Base-by-base conservation (phyloP, 2,113 vertebrate species). In the Otolemur garnettii region DNA sequence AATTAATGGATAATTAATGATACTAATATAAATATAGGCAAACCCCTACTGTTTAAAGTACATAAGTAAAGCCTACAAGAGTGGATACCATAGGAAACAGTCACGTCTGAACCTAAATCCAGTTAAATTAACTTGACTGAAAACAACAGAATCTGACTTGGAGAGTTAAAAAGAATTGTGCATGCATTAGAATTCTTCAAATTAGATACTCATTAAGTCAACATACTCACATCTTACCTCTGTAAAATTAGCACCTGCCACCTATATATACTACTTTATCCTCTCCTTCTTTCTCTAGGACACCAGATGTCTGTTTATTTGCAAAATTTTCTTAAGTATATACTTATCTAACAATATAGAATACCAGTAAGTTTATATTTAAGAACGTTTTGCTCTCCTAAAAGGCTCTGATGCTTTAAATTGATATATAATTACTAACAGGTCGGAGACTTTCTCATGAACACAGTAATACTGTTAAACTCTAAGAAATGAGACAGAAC, bases 91-190 rank as follows among this genome's bases (percentile, higher is more conserved):
- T 2, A 57, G 33, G 38, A 66, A 81, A 89, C 2, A 71, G 59
- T 4, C 2, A 91, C 30, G 85, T 50, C 30, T 88, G 35, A 42
- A 38, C 77, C 66, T 79, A 75, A 89, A 75, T 84, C 57, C 7
- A 22, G 66, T 93, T 92, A 90, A 95, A 94, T 87, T 17, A 75
- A 94, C 1, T 42, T 94, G 93, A 64, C 35, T 69, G 28, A 42
- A 14, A 93, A 33, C 24, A 79, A 94, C 3, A 90, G 24, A 50
- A 81, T 28, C 42, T 33, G 26, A 50, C 60, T 85, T 87, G 45
- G 4, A 87, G 24, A 68, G 33, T 96, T 95, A 91, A 38, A 79
- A 60, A n/a, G 28, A 92, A 53, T 24, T 17, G 19, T 15, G 35
- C 12, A 64, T 28, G 10, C 11, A 64, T 30, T 64, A 92, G n/a